These are phyloP conservation scores for Pangasius djambal DNA, from an alignment of 2,797 vertebrate genomes.

Conservation along the genomic window DNA sequence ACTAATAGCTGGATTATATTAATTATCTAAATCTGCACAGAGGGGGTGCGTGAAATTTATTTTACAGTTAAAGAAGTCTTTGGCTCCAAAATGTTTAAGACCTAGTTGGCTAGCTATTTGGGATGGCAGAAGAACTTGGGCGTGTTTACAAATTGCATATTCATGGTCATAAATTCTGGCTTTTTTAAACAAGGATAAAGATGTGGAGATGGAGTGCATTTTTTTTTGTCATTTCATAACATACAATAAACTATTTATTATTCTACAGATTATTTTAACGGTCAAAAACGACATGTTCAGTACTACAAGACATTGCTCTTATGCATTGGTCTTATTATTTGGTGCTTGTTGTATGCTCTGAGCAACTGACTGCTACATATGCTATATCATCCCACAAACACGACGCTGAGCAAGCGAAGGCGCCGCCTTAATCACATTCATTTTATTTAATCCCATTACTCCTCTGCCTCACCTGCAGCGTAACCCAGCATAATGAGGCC, in stretches of 20 bases:
- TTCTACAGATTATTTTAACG: neutral
- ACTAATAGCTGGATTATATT: neutral
- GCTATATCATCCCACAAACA: conserved; percentile 20
- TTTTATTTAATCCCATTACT: conserved; percentile 32
- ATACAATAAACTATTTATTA: neutral
- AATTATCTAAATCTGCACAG: neutral
- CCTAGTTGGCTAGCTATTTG: neutral
- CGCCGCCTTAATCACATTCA: conserved; percentile 30
- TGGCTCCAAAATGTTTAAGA: neutral
- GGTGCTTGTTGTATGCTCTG: neutral
- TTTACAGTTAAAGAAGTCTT: neutral
- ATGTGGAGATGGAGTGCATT: neutral
- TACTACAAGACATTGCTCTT: neutral
- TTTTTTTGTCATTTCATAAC: neutral
- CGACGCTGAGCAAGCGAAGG: conserved; percentile 4
- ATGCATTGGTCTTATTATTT: neutral
- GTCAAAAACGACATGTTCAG: neutral
- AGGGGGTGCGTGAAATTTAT: neutral
- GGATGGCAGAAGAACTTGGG: neutral
- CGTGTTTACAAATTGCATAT: neutral
- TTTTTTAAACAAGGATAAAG: neutral
- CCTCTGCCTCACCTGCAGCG: conserved; percentile 31
- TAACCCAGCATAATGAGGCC: neutral
- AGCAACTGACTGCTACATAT: neutral
- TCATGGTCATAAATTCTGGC: neutral